Base-by-base conservation (phyloP, 2,888 invertebrate genomes). In the Dascillus cervinus region DNA sequence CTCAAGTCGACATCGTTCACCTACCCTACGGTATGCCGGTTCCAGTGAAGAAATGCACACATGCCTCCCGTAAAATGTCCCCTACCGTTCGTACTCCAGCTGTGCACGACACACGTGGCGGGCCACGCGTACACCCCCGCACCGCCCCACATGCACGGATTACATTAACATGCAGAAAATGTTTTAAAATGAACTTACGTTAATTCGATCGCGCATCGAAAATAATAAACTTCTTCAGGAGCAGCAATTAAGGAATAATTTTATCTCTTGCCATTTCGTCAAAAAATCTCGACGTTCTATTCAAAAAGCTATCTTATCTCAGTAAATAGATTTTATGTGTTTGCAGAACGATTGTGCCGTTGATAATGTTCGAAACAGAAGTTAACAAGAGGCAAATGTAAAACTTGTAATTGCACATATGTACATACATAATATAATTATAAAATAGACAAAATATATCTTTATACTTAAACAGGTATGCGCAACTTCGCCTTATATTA, bases 1-100 rank as follows among this genome's bases (percentile, higher is more conserved):
- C n/a, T n/a, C n/a, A n/a, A n/a, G n/a, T n/a, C n/a, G n/a, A n/a
- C n/a, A n/a, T n/a, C n/a, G 4, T 17, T 6, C 17, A 17, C 17
- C 17, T 17, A 17, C 17, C 17, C 8, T 17, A 17, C 14, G 34
- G 22, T 37, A 37, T 35, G 34, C 34, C 11, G 26, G 44, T 47
- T 48, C 49, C 47, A 45, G 48, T 45, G 43, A 44, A 47, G 49
- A 50, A 50, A 47, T 44, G 41, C 50, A 53, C 58, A 58, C 51
- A 58, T 56, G 59, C 52, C 51, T 45, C 43, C 47, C 43, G 51
- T 55, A 56, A 47, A 58, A 60, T 58, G 57, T 58, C 61, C 55
- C 60, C 59, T 50, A 49, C 55, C 48, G 58, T 54, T 50, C 58
- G 55, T 57, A 55, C 41, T 50, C 54, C 60, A 62, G 59, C 61